phyloP scores from a whole-genome alignment of 2,888 invertebrate species.

The Sinodicranocentrus sp. region DNA sequence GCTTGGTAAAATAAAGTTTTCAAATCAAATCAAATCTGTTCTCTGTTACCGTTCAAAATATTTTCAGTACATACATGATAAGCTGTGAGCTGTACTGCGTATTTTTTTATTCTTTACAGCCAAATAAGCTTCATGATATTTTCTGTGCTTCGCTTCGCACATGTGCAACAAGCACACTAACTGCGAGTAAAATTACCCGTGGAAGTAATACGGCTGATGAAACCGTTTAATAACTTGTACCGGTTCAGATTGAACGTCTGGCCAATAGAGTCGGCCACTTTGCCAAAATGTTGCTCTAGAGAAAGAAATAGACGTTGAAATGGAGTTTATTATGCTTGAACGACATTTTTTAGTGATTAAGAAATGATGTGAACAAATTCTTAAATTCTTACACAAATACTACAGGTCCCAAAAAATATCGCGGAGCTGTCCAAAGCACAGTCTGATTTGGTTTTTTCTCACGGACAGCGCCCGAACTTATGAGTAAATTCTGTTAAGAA shows the following conservation, averaged over 20 bases:
- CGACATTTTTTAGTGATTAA: not conserved
- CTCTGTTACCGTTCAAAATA: not conserved
- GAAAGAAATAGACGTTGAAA: not conserved
- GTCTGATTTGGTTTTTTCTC: conserved; percentile 43
- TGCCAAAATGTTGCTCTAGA: conserved; percentile 44
- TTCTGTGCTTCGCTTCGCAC: not conserved
- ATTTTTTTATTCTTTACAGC: not conserved
- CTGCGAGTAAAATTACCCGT: too few relatives aligned
- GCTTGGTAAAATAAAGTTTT: too few relatives aligned
- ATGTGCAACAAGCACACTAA: not conserved
- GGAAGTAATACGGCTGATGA: not conserved
- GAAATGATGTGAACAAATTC: not conserved
- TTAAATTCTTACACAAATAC: conserved; percentile 40
- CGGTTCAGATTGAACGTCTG: conserved; percentile 28
- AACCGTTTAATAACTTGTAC: conserved; percentile 15
- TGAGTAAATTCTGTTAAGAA: conserved; percentile 61
- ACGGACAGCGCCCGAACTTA: conserved; percentile 1
- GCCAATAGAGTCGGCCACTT: conserved; percentile 32
- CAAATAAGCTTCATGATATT: not conserved
- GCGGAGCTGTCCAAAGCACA: conserved; percentile 54
- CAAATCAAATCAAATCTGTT: not conserved
- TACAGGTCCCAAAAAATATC: conserved; percentile 26
- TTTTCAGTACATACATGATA: too few relatives aligned
- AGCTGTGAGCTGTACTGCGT: too few relatives aligned
- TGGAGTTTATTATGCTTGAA: not conserved